phyloP scores from a whole-genome alignment of 64 coral and sea anemone genomes.

The Montipora cactus region DNA sequence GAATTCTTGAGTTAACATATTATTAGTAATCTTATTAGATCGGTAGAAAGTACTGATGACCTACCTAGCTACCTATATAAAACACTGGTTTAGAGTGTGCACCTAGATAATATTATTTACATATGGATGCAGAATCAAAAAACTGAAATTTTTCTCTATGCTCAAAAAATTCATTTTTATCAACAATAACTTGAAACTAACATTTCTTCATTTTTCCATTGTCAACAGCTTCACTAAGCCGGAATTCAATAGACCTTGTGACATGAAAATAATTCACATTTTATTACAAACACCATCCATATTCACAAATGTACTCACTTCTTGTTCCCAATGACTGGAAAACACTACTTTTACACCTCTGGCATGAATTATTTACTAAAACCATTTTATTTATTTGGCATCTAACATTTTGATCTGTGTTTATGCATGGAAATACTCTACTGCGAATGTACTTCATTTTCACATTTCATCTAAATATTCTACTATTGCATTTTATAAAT shows the following conservation, averaged over 20 bases:
- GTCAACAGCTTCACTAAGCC: neutral
- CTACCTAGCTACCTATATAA: neutral
- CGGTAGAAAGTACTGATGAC: neutral
- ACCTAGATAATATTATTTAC: neutral
- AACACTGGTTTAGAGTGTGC: neutral
- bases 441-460: slow-evolving; percentile 58
- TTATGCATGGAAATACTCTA: slow-evolving; percentile 49
- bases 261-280: slow-evolving; percentile 32
- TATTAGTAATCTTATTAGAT: neutral
- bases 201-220: neutral
- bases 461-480: slow-evolving; percentile 48
- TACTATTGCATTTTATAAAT: slow-evolving; percentile 58
- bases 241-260: neutral
- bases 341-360: slow-evolving; percentile 28
- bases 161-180: slow-evolving; percentile 1
- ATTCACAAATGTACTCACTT: slow-evolving; percentile 19
- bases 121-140: neutral
- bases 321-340: neutral
- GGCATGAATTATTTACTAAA: neutral
- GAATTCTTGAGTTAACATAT: too few relatives aligned
- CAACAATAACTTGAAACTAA: neutral
- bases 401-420: slow-evolving; percentile 11
- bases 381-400: neutral
- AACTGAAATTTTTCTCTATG: neutral
- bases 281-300: slow-evolving; percentile 40